Percentiles rank a stretch among this genome's conserved stretches.
These are phyloP conservation scores for Heterocephalus glaber DNA, from an alignment of 2,113 vertebrate genomes.

Conservation along the genomic window DNA sequence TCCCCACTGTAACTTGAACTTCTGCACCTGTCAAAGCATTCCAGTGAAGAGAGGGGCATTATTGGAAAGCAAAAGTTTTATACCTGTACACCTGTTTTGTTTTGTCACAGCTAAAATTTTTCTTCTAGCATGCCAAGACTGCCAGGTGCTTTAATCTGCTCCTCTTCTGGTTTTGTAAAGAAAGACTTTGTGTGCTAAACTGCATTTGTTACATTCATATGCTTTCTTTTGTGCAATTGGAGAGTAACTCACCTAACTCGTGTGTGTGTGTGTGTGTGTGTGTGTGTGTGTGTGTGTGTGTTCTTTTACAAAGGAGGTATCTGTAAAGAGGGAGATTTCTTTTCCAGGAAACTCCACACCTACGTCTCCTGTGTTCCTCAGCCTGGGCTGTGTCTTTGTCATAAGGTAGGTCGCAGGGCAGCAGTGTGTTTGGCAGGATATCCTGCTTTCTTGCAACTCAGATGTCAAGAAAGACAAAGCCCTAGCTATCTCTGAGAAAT, in stretches of 20 bases:
- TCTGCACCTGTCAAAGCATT: slow-evolving; percentile 94
- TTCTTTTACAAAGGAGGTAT: neutral
- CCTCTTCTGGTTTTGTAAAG: slow-evolving; percentile 87
- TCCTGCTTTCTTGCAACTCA: slow-evolving; percentile 85
- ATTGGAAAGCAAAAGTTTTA: slow-evolving; percentile 86
- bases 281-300: neutral
- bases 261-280: neutral
- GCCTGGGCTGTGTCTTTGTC: slow-evolving; percentile 77
- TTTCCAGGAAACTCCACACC: slow-evolving; percentile 75
- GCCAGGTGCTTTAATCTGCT: slow-evolving; percentile 92
- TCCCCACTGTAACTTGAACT: slow-evolving; percentile 93
- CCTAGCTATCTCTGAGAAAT: slow-evolving; percentile 84
- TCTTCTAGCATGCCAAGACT: slow-evolving; percentile 85
- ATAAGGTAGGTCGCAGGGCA: slow-evolving; percentile 88
- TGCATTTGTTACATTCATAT: slow-evolving; percentile 85
- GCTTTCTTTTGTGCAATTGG: slow-evolving; percentile 63
- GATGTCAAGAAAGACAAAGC: slow-evolving; percentile 88
- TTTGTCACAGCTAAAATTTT: slow-evolving; percentile 86
- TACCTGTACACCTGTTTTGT: slow-evolving; percentile 95
- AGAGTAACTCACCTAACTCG: slow-evolving; percentile 81
- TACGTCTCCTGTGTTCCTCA: slow-evolving; percentile 81
- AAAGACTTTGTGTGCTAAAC: slow-evolving; percentile 82
- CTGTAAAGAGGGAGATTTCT: slow-evolving; percentile 65
- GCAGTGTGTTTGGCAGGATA: slow-evolving; percentile 88
- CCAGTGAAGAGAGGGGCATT: slow-evolving; percentile 85